phyloP scores from a whole-genome alignment of 2,888 invertebrate species.

The Hydrotaea diabolus region DNA sequence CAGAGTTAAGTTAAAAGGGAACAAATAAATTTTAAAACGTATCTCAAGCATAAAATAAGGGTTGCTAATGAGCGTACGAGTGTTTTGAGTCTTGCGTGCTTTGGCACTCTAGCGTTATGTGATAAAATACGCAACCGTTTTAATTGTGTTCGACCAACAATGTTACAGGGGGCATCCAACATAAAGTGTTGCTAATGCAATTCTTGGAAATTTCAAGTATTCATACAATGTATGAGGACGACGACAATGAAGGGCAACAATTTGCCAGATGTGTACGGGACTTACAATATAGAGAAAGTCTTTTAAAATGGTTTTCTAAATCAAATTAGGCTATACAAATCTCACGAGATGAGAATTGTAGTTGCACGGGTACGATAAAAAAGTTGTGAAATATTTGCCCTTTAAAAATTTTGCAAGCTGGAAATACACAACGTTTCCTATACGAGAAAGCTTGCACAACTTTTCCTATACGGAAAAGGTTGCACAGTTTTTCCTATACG shows the following conservation, averaged over 20 bases:
- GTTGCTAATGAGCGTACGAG: slow-evolving; percentile 22
- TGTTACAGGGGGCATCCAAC: not conserved
- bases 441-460: too few relatives aligned
- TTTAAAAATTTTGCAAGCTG: too few relatives aligned
- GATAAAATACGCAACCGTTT: not conserved
- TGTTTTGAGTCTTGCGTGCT: not conserved
- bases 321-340: slow-evolving; percentile 5
- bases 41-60: slow-evolving; percentile 29
- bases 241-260: too few relatives aligned
- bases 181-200: slow-evolving; percentile 27
- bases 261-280: slow-evolving; percentile 18
- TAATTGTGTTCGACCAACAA: not conserved
- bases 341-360: not conserved
- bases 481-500: too few relatives aligned
- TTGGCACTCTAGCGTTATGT: not conserved
- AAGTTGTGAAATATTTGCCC: too few relatives aligned
- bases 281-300: too few relatives aligned
- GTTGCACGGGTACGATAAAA: too few relatives aligned
- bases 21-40: slow-evolving; percentile 33
- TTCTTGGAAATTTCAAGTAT: not conserved
- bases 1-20: slow-evolving; percentile 48
- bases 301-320: not conserved
- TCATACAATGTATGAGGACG: slow-evolving; percentile 3
- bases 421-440: too few relatives aligned
- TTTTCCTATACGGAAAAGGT: too few relatives aligned